Evolutionary conservation across 2,113 vertebrate genomes (phyloP).

Genomic region (Todiramphus saurophagus): DNA sequence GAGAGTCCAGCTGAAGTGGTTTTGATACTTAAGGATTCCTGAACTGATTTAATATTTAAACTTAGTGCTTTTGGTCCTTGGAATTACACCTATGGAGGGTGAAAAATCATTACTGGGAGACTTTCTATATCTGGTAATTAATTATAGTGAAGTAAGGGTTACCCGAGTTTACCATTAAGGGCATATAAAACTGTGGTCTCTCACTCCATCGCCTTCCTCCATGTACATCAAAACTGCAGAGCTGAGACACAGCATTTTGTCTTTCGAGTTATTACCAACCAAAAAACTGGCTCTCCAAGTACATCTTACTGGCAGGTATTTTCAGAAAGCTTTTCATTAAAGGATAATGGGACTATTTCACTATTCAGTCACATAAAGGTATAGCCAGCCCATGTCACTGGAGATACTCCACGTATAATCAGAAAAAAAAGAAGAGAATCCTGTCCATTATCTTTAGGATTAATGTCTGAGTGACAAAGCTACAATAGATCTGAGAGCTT

Average conservation of each 20-base stretch:
- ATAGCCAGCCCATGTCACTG: not conserved
- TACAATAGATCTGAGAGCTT: not conserved
- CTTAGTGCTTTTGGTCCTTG: not conserved
- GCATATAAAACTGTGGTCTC: not conserved
- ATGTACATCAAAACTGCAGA: not conserved
- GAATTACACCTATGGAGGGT: not conserved
- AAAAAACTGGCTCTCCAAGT: not conserved
- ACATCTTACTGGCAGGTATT: not conserved
- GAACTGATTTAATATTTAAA: not conserved
- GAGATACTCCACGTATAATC: not conserved
- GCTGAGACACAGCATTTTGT: not conserved
- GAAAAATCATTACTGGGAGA: not conserved
- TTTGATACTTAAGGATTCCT: not conserved
- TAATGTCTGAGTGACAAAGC: not conserved
- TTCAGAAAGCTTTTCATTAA: conserved; percentile 34
- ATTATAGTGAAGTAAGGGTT: not conserved
- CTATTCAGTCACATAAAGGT: not conserved
- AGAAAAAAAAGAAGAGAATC: not conserved
- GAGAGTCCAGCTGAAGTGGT: not conserved
- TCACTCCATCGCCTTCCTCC: not conserved
- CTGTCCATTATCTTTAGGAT: conserved; percentile 18
- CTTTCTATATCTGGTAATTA: not conserved
- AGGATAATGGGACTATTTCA: not conserved
- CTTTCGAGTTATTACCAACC: not conserved
- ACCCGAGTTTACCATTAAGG: not conserved